These are phyloP conservation scores for Digitonthophagus gazella DNA, from an alignment of 2,888 invertebrate species.

Conservation along the genomic window DNA sequence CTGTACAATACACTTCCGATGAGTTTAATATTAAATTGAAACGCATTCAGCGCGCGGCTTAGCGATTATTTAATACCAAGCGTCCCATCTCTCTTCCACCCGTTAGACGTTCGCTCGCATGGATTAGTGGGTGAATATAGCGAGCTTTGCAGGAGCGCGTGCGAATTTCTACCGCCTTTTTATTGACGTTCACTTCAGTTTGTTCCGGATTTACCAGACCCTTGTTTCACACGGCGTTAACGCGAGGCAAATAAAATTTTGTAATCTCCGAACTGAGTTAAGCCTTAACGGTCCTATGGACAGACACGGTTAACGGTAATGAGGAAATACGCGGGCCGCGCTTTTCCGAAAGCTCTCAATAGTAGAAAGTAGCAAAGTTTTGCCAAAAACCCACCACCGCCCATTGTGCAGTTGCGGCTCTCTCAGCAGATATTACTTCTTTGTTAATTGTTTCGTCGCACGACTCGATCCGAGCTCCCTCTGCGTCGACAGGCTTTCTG, in stretches of 20 bases:
- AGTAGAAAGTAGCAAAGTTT: neutral
- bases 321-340: neutral
- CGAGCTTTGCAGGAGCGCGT: neutral
- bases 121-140: neutral
- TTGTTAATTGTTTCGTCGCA: slow-evolving; percentile 51
- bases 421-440: slow-evolving; percentile 49
- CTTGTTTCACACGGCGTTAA: neutral
- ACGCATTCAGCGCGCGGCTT: slow-evolving; percentile 38
- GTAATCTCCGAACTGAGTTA: neutral
- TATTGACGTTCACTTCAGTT: neutral
- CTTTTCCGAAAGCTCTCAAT: neutral
- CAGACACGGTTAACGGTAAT: neutral
- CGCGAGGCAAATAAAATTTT: neutral
- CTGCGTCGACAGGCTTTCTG: slow-evolving; percentile 37
- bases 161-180: neutral
- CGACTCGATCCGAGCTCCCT: slow-evolving; percentile 5
- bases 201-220: neutral
- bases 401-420: no score
- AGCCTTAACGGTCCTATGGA: neutral
- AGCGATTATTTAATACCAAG: slow-evolving; percentile 39
- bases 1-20: slow-evolving; percentile 41
- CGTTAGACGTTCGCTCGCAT: neutral
- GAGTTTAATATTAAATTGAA: slow-evolving; percentile 45
- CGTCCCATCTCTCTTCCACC: neutral
- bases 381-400: slow-evolving; percentile 21